Percentiles rank a stretch among this genome's conserved stretches.
phyloP scores from a whole-genome alignment of 2,888 invertebrate genomes.

The Piscicola geometra region DNA sequence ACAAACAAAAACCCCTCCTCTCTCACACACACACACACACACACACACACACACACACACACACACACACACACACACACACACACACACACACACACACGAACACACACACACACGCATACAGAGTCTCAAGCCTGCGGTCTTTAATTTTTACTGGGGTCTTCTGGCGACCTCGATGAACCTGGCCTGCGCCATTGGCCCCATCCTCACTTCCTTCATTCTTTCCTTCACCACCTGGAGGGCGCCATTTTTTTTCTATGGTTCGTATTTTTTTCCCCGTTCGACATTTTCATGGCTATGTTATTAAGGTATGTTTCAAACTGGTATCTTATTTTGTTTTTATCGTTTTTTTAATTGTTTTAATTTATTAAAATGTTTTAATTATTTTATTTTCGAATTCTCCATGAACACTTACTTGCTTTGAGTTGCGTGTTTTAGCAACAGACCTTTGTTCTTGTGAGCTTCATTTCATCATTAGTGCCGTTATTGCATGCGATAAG shows the following conservation, averaged over 20 bases:
- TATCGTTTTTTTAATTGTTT: neutral
- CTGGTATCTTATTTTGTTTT: neutral
- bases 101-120: neutral
- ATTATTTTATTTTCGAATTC: no score
- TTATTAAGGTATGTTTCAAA: constrained; percentile 47
- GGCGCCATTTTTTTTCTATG: constrained; percentile 47
- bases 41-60: constrained; percentile 30
- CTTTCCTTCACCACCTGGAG: constrained; percentile 53
- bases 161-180: constrained; percentile 57
- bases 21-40: neutral
- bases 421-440: no score
- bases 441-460: no score
- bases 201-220: constrained; percentile 53
- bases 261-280: constrained; percentile 43
- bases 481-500: no score
- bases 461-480: no score
- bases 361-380: neutral
- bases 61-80: neutral
- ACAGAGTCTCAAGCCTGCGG: constrained; percentile 47
- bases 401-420: no score
- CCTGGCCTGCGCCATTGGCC: constrained; percentile 56
- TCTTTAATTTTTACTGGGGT: constrained; percentile 58
- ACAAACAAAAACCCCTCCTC: no score
- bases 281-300: constrained; percentile 44
- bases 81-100: constrained; percentile 17